These are phyloP conservation scores for Grammomys surdaster DNA, from an alignment of 2,113 vertebrate genomes.

Conservation along the genomic window DNA sequence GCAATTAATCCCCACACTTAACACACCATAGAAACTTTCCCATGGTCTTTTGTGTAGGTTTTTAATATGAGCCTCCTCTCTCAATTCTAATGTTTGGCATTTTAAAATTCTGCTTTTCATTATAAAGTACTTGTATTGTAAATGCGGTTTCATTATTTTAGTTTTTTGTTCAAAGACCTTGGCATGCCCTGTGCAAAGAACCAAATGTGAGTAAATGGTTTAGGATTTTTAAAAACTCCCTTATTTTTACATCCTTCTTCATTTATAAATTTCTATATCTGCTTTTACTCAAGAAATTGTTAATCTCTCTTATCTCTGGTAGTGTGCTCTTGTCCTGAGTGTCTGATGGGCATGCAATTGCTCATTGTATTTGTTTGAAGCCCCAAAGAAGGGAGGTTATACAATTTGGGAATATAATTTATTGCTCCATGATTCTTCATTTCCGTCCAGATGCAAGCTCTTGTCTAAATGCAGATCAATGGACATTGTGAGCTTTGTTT, in stretches of 20 bases:
- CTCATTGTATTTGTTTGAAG: constrained; percentile 54
- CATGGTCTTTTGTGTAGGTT: background rate
- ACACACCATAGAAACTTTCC: background rate
- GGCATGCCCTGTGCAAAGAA: background rate
- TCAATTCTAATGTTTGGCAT: background rate
- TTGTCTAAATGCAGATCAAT: constrained; percentile 78
- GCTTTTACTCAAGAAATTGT: constrained; percentile 54
- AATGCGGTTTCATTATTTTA: constrained; percentile 52
- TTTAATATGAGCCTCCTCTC: background rate
- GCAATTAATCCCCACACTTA: background rate
- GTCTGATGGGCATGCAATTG: constrained; percentile 44
- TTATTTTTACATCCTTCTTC: constrained; percentile 72
- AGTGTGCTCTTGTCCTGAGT: constrained; percentile 6
- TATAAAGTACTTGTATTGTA: background rate
- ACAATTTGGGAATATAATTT: constrained; percentile 70
- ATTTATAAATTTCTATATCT: constrained; percentile 70
- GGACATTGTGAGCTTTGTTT: constrained; percentile 70
- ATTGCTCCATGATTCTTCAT: constrained; percentile 70
- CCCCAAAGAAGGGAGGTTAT: constrained; percentile 52
- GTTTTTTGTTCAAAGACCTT: constrained; percentile 65
- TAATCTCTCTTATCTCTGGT: constrained; percentile 54
- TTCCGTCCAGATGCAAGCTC: constrained; percentile 76
- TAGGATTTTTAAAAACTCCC: constrained; percentile 57
- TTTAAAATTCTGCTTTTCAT: background rate
- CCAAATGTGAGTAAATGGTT: constrained; percentile 39